Evolutionary conservation across 2,888 invertebrate genomes (phyloP).

Genomic region (Dendrolimus houi): DNA sequence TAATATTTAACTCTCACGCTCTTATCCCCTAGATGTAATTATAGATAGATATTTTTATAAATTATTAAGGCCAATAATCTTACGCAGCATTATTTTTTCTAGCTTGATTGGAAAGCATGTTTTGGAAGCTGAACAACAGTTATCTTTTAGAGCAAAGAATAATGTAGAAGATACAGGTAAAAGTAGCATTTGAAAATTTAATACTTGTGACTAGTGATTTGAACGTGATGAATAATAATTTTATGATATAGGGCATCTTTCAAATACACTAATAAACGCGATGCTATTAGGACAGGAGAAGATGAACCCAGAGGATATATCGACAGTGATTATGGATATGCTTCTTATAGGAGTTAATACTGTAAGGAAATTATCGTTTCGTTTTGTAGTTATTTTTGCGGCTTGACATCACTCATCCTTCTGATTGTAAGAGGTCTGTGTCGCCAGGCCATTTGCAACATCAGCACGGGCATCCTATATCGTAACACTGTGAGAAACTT

Average conservation of each 20-base stretch:
- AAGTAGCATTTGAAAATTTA: conserved; percentile 4
- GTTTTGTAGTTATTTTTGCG: no score
- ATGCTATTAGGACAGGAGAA: conserved; percentile 73
- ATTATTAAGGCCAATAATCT: no score
- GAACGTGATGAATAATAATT: no score
- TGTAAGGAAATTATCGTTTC: conserved; percentile 33
- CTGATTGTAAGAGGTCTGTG: no score
- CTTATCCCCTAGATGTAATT: no score
- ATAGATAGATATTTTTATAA: no score
- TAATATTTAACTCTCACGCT: no score
- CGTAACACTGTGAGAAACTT: no score
- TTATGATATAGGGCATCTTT: conserved; percentile 12
- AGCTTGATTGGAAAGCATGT: conserved; percentile 79
- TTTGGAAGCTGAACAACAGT: conserved; percentile 57
- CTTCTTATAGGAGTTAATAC: conserved; percentile 80
- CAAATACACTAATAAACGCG: conserved; percentile 63
- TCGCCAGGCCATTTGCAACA: no score
- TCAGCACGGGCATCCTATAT: no score
- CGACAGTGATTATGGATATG: conserved; percentile 80
- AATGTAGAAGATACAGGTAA: conserved; percentile 21
- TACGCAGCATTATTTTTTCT: conserved; percentile 15
- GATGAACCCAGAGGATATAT: conserved; percentile 76
- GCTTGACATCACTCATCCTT: no score
- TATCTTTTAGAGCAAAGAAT: conserved; percentile 25
- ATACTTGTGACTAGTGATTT: no score